Base-by-base conservation (phyloP, 2,797 vertebrate species). In the Cetoscarus ocellatus region DNA sequence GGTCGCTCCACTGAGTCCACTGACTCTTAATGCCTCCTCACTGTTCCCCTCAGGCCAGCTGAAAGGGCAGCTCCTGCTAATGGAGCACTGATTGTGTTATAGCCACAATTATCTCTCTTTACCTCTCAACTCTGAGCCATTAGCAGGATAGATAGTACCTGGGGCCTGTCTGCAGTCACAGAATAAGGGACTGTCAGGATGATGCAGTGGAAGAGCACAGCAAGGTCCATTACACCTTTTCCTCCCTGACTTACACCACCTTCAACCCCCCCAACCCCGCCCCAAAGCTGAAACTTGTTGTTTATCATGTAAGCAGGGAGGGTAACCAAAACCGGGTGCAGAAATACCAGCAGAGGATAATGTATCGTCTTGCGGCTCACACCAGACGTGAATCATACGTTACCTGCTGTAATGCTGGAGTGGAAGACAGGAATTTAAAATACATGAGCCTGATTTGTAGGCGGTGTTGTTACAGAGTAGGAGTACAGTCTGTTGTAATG, bases 71-170 rank as follows among this genome's bases (percentile, higher is more conserved):
- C 62, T 80, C 72, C 64, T 65, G 71, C 84, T 92, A 91, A 91
- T 92, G 90, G 88, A 87, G 86, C 67, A 1, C 81, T 90, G 87
- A 90, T 90, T 91, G 86, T 78, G 88, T 91, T 93, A 91, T 79
- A 85, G 78, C 76, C 82, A 83, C 83, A 84, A 88, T 92, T 88
- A 92, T 90, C 90, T 86, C 75, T 69, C 83, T 79, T 82, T 86
- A 87, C 82, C 87, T 88, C 88, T 91, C 80, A 82, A 79, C 82
- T 79, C 27, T 0, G 73, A 66, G 85, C 86, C 87, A 91, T 91
- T 92, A 92, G 89, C 85, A 35, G 86, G 79, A 88, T 69, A 82
- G 86, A 91, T 87, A 60, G 79, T 51, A 79, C 75, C 50, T 50
- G 6, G 10, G 54, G 59, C 67, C 67, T 57, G 71, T 82, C 79